Evolutionary conservation across 1,140 invertebrate genomes (phyloP), one percentile per base, ranked within the genome.

Genomic region (Zaprionus gabonicus): DNA sequence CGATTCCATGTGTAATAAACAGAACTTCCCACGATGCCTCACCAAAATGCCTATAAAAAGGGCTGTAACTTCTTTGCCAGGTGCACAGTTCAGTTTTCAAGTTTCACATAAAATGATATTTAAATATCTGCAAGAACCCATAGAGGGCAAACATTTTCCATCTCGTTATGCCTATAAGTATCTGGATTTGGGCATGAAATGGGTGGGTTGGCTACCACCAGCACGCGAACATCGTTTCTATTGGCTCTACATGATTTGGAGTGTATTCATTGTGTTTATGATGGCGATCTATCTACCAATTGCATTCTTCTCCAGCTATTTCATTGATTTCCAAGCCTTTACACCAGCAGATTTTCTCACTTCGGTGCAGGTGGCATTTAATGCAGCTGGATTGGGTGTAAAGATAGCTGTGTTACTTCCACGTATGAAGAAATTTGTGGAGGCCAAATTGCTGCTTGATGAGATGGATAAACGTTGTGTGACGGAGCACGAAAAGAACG

Each of bases 151-250:
- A 23, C 23, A 55, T 12, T 49, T 66, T 13, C 46, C 55, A 4
- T 76, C 73, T 3, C 73, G 73, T 1, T 36, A 66, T 34, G 34
- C 69, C 46, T 76, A 63, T 23, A 55, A 38, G 36, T 71, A 76
- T 5, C 5, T 66, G 6, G 68, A 76, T 3, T 12, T 46, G 10
- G 69, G 55, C 28, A 77, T 77, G 75, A 56, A 62, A 20, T 58
- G 1, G 13, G 51, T 73, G 0, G 71, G 75, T n/a, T 77, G 75
- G 75, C 34, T 67, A 10, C 41, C 58, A n/a, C 75, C 73, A 2
- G 12, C 38, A 0, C 67, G 27, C 1, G 10, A 12, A 0, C 23
- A 4, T 17, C n/a, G n/a, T 6, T 15, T 20, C 23, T 75, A 75
- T 12, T 77, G 64, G 57, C 20, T 27, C 36, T 66, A 71, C 3